Evolutionary conservation across 2,888 invertebrate genomes (phyloP).

Genomic region (Melanostoma mellinum): DNA sequence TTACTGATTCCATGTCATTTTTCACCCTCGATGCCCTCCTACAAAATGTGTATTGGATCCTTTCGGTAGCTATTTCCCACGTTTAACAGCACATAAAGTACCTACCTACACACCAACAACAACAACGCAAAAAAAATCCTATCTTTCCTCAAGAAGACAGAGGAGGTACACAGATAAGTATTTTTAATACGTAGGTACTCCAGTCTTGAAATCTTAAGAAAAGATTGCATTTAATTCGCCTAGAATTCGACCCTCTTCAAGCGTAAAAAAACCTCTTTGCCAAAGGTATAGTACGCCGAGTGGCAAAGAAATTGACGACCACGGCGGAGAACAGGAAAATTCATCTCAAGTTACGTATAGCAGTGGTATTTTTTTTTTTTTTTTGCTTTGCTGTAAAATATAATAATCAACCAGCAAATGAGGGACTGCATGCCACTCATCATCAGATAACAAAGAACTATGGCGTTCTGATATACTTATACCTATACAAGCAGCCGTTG

Average conservation of each 20-base stretch:
- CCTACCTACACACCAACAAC: no score
- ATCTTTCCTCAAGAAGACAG: no score
- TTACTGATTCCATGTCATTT: no score
- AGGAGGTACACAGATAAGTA: neutral
- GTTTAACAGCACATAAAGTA: no score
- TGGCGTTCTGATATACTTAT: slow-evolving; percentile 46
- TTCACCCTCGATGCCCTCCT: no score
- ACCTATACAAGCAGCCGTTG: slow-evolving; percentile 40
- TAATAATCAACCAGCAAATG: slow-evolving; percentile 71
- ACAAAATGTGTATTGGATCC: no score
- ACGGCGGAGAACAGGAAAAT: slow-evolving; percentile 74
- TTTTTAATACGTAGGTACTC: slow-evolving; percentile 31
- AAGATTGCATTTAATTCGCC: slow-evolving; percentile 68
- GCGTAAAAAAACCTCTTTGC: slow-evolving; percentile 33
- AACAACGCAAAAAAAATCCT: no score
- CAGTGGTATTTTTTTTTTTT: slow-evolving; percentile 57
- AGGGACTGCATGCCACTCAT: slow-evolving; percentile 72
- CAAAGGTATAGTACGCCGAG: slow-evolving; percentile 34
- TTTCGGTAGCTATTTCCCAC: no score
- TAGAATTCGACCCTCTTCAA: slow-evolving; percentile 64
- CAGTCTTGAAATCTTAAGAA: slow-evolving; percentile 48
- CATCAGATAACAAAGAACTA: slow-evolving; percentile 70
- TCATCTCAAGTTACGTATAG: slow-evolving; percentile 74
- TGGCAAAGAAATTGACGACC: slow-evolving; percentile 60
- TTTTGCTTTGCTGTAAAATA: slow-evolving; percentile 54